Conservation (phyloP, 2,888 invertebrate genomes). For the Hyposoter didymator region DNA sequence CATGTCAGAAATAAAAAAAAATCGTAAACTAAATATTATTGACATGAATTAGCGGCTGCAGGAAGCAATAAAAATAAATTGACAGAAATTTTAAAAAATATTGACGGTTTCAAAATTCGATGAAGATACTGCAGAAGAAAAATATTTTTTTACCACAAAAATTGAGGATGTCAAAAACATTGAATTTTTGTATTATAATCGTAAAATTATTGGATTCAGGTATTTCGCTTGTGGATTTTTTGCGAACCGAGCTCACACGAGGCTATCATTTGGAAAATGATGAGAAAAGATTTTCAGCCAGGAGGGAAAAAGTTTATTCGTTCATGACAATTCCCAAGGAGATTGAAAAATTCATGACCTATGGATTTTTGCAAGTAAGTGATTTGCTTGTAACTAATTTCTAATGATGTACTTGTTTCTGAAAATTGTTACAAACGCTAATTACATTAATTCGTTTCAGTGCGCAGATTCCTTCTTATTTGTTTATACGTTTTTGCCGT, state of each 20-base stretch:
- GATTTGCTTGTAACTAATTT: neutral
- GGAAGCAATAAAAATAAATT: neutral
- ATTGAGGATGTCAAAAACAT: neutral
- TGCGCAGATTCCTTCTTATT: slow-evolving; percentile 99
- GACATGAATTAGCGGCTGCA: neutral
- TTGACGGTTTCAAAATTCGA: neutral
- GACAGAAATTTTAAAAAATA: neutral
- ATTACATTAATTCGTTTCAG: slow-evolving; percentile 75
- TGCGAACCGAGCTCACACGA: slow-evolving; percentile 94
- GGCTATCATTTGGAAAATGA: slow-evolving; percentile 98
- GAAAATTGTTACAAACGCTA: neutral
- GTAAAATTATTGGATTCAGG: slow-evolving; percentile 67
- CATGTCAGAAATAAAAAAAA: neutral
- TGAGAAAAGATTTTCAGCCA: slow-evolving; percentile 96
- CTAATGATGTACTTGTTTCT: neutral
- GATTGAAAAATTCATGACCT: slow-evolving; percentile 95
- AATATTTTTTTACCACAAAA: neutral
- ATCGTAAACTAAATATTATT: neutral
- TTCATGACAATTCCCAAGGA: slow-evolving; percentile 98
- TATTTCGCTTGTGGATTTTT: slow-evolving; percentile 86
- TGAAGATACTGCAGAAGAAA: neutral
- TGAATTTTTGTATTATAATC: neutral
- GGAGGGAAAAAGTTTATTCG: slow-evolving; percentile 97
- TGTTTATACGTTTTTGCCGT: slow-evolving; percentile 98
- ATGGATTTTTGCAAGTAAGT: slow-evolving; percentile 93